These are phyloP conservation scores for Eubucco bourcierii DNA, from an alignment of 2,113 vertebrate species.

Conservation along the genomic window DNA sequence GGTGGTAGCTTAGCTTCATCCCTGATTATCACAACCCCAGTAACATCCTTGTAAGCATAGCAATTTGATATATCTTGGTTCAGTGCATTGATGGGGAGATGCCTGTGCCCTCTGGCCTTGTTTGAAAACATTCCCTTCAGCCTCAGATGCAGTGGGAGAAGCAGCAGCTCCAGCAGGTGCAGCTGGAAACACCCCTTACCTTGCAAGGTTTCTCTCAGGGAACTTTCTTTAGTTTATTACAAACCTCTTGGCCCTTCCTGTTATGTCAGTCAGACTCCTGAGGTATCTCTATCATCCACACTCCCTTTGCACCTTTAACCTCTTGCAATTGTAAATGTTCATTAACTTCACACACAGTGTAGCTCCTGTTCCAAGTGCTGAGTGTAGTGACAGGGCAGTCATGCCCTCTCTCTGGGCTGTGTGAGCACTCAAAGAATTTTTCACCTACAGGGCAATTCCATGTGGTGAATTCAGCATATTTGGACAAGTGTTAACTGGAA, in stretches of 20 bases:
- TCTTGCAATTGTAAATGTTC: neutral
- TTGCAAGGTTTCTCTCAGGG: neutral
- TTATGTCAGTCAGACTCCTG: neutral
- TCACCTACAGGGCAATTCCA: neutral
- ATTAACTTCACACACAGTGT: neutral
- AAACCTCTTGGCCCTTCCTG: neutral
- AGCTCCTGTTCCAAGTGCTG: neutral
- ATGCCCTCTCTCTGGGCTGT: neutral
- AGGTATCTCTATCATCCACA: neutral
- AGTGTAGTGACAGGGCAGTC: neutral
- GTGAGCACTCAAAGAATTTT: neutral
- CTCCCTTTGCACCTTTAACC: constrained; percentile 33
- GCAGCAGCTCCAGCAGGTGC: neutral
- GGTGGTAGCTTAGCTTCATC: neutral
- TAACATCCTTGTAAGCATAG: neutral
- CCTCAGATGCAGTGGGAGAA: neutral
- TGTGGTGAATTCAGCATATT: neutral
- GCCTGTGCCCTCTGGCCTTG: neutral
- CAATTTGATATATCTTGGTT: neutral
- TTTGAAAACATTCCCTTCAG: neutral
- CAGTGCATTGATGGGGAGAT: neutral
- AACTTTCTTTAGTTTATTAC: neutral
- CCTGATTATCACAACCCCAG: fast-evolving
- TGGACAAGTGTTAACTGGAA: neutral
- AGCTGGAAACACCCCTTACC: neutral